Base-by-base conservation (phyloP, 2,113 vertebrate species). In the Eclectus roratus region DNA sequence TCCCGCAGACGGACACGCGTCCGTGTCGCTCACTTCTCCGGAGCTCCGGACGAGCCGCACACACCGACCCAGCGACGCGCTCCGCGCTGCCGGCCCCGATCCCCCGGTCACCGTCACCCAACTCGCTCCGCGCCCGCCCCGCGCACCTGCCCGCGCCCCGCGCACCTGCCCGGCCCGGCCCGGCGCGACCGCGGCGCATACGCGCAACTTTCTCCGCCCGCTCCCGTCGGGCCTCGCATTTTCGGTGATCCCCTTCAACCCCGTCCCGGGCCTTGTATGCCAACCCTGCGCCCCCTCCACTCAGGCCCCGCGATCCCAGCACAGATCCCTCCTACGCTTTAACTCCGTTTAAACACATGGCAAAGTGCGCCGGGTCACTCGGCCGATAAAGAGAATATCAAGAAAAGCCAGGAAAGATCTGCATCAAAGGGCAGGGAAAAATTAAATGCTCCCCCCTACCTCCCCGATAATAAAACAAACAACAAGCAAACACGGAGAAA, bases 401-500 rank as follows among this genome's bases (percentile, higher is more conserved):
- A 80, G 71, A 93, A 91, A 74, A 65, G 68, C 66, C 76, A 72
- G 31, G 43, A 49, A 60, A 46, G 43, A 65, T 64, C 84, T 88
- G 53, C 85, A 41, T 39, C 65, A n/a, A 52, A 53, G 63, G 66
- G 77, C 76, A 79, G 66, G 68, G 25, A 58, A 77, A 87, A 89
- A 92, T 39, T 52, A 85, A 81, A 61, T 20, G 19, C 56, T 13
- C n/a, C 23, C n/a, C 39, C 31, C 7, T 39, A 4, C 28, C 63
- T 24, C 53, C 60, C 33, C 4, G 35, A 47, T 46, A 13, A 68
- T 73, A 66, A 93, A 87, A 50, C 90, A 87, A 91, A 65, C 90
- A 91, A 91, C 91, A 58, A 91, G 7, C 87, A 82, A 94, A 85
- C 81, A 93, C 93, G 50, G 49, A 83, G 85, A 87, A 89, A 95